These are phyloP conservation scores for Triplophysa siluroides DNA, from an alignment of 2,113 vertebrate species.

Conservation along the genomic window DNA sequence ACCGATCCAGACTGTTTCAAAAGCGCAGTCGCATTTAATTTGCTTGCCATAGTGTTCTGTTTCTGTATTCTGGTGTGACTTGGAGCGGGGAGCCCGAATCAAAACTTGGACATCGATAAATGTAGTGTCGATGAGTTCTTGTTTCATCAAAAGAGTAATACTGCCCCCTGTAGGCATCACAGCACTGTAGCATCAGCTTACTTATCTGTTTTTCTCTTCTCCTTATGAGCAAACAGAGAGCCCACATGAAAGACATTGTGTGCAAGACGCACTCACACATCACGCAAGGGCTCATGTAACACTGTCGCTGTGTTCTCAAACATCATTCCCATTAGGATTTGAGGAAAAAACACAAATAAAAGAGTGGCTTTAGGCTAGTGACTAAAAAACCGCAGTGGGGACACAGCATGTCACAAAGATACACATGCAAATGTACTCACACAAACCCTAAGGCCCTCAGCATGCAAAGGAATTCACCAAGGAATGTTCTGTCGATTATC, in stretches of 20 bases:
- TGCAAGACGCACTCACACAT: conserved; percentile 13
- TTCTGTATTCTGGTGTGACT: conserved; percentile 1
- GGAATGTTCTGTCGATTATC: conserved; percentile 44
- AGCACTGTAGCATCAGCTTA: background rate
- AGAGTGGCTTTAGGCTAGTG: conserved; percentile 58
- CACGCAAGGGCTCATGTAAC: conserved; percentile 1
- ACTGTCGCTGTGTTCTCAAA: conserved; percentile 34
- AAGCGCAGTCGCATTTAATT: conserved; percentile 17
- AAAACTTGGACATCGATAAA: background rate
- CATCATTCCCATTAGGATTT: conserved; percentile 57
- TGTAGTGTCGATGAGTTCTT: background rate
- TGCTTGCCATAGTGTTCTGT: conserved; percentile 10
- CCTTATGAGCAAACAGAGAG: conserved; percentile 42
- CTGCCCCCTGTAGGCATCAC: conserved; percentile 42
- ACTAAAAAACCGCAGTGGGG: conserved; percentile 45
- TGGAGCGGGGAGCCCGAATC: background rate
- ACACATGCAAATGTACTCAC: conserved; percentile 4
- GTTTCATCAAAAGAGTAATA: conserved; percentile 40
- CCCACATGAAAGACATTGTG: conserved; percentile 46
- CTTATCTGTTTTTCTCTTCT: conserved; percentile 51
- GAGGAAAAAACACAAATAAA: conserved; percentile 59
- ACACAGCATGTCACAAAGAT: conserved; percentile 37
- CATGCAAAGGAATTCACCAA: conserved; percentile 28
- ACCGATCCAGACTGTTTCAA: background rate
- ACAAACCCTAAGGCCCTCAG: conserved; percentile 43